These are phyloP conservation scores for Latrodectus hesperus DNA, from an alignment of 2,888 invertebrate genomes.

Conservation along the genomic window DNA sequence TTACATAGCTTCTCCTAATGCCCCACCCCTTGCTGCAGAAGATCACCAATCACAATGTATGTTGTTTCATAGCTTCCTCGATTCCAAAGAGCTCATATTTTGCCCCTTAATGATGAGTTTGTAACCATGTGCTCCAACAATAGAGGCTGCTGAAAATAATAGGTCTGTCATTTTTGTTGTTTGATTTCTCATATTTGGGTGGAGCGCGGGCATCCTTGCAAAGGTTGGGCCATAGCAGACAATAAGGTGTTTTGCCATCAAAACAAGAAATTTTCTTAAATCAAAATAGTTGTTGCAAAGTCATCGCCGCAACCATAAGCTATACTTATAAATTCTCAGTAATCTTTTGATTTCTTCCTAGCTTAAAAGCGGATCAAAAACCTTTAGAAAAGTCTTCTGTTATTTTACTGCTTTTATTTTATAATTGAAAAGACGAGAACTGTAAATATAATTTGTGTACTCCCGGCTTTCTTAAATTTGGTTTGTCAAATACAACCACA, in stretches of 20 bases:
- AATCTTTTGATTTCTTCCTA: conserved; percentile 8
- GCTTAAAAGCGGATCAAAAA: no score
- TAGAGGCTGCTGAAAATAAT: conserved; percentile 58
- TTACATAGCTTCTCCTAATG: conserved; percentile 19
- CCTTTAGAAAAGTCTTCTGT: background rate
- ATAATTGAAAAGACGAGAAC: background rate
- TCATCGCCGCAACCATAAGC: background rate
- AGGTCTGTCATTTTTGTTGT: conserved; percentile 44
- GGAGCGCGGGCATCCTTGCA: conserved; percentile 23
- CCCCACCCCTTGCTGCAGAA: conserved; percentile 14
- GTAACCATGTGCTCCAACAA: conserved; percentile 54
- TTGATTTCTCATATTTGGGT: conserved; percentile 43
- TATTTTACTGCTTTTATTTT: background rate
- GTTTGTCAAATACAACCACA: background rate
- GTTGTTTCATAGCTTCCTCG: background rate
- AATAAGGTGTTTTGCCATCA: conserved; percentile 41
- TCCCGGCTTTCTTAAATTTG: background rate
- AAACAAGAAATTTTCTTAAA: conserved; percentile 52
- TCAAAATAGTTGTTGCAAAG: background rate
- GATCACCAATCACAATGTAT: conserved; percentile 9
- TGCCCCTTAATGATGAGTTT: conserved; percentile 59
- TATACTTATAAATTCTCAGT: conserved; percentile 48
- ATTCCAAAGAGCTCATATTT: background rate
- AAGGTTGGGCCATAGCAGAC: conserved; percentile 18
- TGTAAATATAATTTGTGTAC: background rate